phyloP scores from a whole-genome alignment of 2,113 vertebrate species.

The Paramisgurnus dabryanus region DNA sequence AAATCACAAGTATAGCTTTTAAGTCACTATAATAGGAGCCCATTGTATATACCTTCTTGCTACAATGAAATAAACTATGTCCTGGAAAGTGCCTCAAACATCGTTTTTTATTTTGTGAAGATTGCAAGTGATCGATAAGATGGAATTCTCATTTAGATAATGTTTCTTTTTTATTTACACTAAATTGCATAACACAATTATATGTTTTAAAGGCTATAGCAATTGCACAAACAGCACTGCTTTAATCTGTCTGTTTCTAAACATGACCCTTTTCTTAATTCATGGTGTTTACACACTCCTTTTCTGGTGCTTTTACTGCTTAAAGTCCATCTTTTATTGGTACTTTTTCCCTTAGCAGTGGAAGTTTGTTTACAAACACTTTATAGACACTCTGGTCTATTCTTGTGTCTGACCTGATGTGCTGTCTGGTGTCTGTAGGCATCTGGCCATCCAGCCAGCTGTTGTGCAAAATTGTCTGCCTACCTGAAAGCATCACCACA shows the following conservation, averaged over 20 bases:
- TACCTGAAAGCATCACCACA: background rate
- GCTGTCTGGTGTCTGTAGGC: conserved; percentile 16
- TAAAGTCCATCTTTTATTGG: background rate
- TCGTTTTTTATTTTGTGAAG: conserved; percentile 56
- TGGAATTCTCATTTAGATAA: background rate
- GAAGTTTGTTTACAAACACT: background rate
- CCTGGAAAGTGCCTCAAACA: conserved; percentile 90
- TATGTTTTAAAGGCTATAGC: no score
- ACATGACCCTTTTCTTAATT: background rate
- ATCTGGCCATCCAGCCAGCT: conserved; percentile 1
- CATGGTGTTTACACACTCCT: background rate
- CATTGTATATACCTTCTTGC: conserved; percentile 90
- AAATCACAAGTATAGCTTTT: conserved; percentile 75
- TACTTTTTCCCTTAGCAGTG: background rate
- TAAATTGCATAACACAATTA: no score
- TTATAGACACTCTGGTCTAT: background rate
- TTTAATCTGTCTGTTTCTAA: background rate
- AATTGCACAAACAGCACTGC: no score
- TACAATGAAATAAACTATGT: conserved; percentile 89
- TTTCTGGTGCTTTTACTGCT: background rate
- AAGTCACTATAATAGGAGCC: conserved; percentile 82
- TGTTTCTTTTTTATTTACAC: background rate
- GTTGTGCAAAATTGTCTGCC: conserved; percentile 15
- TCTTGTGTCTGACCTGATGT: conserved; percentile 6
- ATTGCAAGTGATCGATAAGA: background rate